Base-by-base conservation (phyloP, 2,888 invertebrate species). In the Pilophorus perplexus region DNA sequence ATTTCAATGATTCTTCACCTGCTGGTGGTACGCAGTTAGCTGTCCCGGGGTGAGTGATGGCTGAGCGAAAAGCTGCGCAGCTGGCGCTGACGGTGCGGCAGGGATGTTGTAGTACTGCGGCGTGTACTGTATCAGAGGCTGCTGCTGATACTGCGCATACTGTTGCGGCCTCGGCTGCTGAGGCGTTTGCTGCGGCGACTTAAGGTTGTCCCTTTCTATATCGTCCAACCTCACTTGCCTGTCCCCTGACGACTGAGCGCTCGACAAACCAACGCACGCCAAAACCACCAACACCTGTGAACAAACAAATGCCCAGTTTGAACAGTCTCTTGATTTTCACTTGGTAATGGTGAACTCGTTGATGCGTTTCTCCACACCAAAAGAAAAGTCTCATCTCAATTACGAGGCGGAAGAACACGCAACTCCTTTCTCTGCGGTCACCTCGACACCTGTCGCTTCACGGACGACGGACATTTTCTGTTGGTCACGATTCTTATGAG, bases 171-270 rank as follows among this genome's bases (percentile, higher is more conserved):
- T 66, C 46, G 42, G 40, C 27, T 46, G 28, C 62, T 64, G 64
- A 16, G 25, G 64, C 33, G 52, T 52, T 16, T 62, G 64, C 44
- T 57, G 50, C n/a, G 65, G 60, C 12, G 67, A 44, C 54, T 82
- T 81, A 60, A 85, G 76, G 73, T 85, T 87, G 73, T 88, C 88
- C 33, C 83, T 81, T 74, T 89, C 88, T 70, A 89, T 86, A 76
- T 89, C 89, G 75, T 88, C 86, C 52, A 89, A 78, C 71, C 86
- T 83, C 66, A 87, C 81, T 76, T 86, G 86, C 74, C 84, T 82
- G 66, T 85, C 84, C 44, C 74, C 73, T 52, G 78, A 82, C 68
- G 70, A 71, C 23, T 67, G 71, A 23, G 40, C 66, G 25, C 25
- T 23, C 8, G 64, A 38, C 4, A 52, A 20, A n/a, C 23, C 40